Base-by-base conservation (phyloP, 2,888 invertebrate genomes). In the Scaptomyza reducta region DNA sequence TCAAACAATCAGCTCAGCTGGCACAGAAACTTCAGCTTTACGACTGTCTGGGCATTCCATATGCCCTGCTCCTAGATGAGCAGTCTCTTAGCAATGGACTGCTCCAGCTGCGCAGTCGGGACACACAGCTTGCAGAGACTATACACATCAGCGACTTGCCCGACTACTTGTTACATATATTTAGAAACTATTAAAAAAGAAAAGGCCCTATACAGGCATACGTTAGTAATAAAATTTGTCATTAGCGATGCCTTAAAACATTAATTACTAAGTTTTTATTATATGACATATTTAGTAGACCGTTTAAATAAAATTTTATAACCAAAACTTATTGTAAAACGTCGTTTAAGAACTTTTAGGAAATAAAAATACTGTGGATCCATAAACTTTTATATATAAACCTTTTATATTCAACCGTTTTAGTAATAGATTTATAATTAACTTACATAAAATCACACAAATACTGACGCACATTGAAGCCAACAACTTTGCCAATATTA, bases 401-500 rank as follows among this genome's bases (percentile, higher is more conserved):
- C 3, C 13, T 41, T 41, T 27, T 16, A 2, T 14, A 10, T 13
- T 41, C 3, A 35, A 35, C 1, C n/a, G 10, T 14, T 14, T 16
- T 22, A 22, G 22, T 22, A 22, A 22, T 22, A 22, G 3, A 22
- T 22, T 22, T 22, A 22, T 4, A 10, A 38, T 10, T 14, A 10
- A 22, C 0, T 54, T 74, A 93, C 90, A 93, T 93, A 80, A 95
- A 95, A 92, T 96, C 96, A 87, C 94, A 94, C 68, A 96, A 93
- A 92, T 96, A 96, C 87, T 96, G 95, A 60, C 94, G 93, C 53
- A 96, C 93, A 91, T 95, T 95, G 86, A 96, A 96, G 6, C 95
- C 94, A 22, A 96, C 94, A 51, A 94, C 95, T 87, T 95, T 96
- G 1, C 97, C 94, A 42, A 98, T 94, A 5, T 95, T 94, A 16